phyloP scores from a whole-genome alignment of 2,113 vertebrate genomes.

The Thamnophis sirtalis region DNA sequence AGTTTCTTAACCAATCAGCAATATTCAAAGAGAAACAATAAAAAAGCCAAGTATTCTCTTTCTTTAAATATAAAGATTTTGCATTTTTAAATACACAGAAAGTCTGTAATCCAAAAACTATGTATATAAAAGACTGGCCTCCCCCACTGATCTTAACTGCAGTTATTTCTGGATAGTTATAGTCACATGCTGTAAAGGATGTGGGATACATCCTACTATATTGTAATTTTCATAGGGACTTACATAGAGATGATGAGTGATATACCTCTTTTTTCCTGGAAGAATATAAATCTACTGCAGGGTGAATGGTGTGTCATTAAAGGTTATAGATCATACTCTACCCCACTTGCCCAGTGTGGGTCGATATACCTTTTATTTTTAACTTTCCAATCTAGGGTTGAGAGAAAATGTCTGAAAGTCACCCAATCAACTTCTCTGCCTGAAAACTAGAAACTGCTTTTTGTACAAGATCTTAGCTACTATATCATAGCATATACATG shows the following conservation, averaged over 20 bases:
- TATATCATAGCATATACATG: not conserved
- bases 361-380: not conserved
- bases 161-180: not conserved
- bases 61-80: not conserved
- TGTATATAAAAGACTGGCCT: not conserved
- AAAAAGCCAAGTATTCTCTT: not conserved
- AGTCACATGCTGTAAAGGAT: not conserved
- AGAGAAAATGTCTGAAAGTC: not conserved
- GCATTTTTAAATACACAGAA: not conserved
- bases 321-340: not conserved
- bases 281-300: not conserved
- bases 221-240: not conserved
- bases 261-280: not conserved
- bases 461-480: not conserved
- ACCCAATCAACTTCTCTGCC: not conserved
- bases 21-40: not conserved
- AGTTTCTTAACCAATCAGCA: slow-evolving; percentile 22
- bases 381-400: not conserved
- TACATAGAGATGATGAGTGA: not conserved
- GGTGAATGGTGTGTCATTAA: not conserved
- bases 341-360: not conserved
- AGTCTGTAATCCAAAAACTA: not conserved
- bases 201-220: not conserved
- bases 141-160: not conserved
- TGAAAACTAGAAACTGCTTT: not conserved